Conservation (phyloP, 2,888 invertebrate species). For the Agrotis puta region DNA sequence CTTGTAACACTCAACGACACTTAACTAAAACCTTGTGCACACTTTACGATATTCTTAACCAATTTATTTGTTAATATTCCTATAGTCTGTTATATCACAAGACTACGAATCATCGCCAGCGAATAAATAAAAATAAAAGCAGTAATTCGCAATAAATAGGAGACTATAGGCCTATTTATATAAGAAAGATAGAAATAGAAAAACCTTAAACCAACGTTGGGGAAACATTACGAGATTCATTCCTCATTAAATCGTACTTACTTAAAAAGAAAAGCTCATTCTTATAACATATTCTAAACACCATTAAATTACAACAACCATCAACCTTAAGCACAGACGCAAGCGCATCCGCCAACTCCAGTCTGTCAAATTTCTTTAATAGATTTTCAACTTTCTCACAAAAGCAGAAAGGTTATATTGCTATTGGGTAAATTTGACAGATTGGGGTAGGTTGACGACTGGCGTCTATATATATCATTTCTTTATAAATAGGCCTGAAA, state of each 20-base stretch:
- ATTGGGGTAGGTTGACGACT: too few relatives aligned
- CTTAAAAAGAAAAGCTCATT: conserved; percentile 29
- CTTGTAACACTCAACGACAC: conserved; percentile 77
- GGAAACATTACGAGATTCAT: conserved; percentile 23
- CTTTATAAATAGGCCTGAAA: conserved; percentile 58
- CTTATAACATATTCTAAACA: conserved; percentile 19
- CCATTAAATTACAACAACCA: conserved; percentile 28
- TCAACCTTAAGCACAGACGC: not conserved
- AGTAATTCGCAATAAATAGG: conserved; percentile 55
- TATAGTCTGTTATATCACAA: conserved; percentile 15
- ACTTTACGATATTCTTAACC: conserved; percentile 41
- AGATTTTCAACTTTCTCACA: too few relatives aligned
- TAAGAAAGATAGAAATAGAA: conserved; percentile 39
- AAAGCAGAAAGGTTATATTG: too few relatives aligned
- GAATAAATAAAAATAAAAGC: conserved; percentile 23
- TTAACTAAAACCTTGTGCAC: conserved; percentile 60
- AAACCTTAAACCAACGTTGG: conserved; percentile 13
- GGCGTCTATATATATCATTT: conserved; percentile 33
- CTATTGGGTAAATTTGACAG: too few relatives aligned
- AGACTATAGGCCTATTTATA: conserved; percentile 58
- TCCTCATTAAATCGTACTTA: conserved; percentile 1
- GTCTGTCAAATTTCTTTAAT: too few relatives aligned
- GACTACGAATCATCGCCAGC: conserved; percentile 41
- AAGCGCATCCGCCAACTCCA: too few relatives aligned
- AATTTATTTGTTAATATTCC: conserved; percentile 19